Evolutionary conservation across 2,113 vertebrate species (phyloP), one percentile per base, ranked within the genome.

Genomic region (Macaca nemestrina): DNA sequence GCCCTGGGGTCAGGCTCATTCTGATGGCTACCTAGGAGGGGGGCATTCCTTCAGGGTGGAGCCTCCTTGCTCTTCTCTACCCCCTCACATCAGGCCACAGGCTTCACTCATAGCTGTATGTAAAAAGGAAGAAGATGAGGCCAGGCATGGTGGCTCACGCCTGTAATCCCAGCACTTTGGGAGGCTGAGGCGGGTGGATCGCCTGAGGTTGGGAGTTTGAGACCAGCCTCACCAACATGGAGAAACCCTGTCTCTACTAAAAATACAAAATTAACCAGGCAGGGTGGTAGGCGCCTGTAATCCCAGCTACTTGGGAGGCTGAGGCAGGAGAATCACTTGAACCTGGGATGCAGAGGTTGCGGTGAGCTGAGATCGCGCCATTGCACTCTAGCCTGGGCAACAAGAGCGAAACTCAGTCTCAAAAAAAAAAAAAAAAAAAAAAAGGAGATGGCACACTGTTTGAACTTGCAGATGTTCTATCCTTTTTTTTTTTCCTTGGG

Each of bases 341-440:
- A 35, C 67, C 67, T 3, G 2, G 67, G 30, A 68, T 13, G 14
- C 32, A 0, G 32, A 35, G 67, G 32, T 35, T 68, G 67, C 7
- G 3, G 32, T 1, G 67, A 64, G 67, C 67, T 30, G 14, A 35
- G 67, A 35, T 32, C 0, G 14, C 12, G 1, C 32, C 32, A 68
- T 16, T 35, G 67, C 67, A 68, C 67, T 68, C 67, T 6, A 68
- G 32, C 32, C 14, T 68, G 30, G 32, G 67, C 32, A 35, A 68
- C 67, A 18, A 68, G 32, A 68, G 67, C 0, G 67, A 68, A 6
- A 68, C 12, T 68, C 14, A 0, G 3, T 35, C 67, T 68, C 67
- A 68, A 35, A 68, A 35, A 67, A 67, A 68, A 35, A 43, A 40
- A 40, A 40, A 68, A 2, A 35, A n/a, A 80, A 30, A 40, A 75